Percentiles rank a stretch among this genome's conserved stretches.
Conservation (phyloP, 2,888 invertebrate species). For the Aphrophora alni region DNA sequence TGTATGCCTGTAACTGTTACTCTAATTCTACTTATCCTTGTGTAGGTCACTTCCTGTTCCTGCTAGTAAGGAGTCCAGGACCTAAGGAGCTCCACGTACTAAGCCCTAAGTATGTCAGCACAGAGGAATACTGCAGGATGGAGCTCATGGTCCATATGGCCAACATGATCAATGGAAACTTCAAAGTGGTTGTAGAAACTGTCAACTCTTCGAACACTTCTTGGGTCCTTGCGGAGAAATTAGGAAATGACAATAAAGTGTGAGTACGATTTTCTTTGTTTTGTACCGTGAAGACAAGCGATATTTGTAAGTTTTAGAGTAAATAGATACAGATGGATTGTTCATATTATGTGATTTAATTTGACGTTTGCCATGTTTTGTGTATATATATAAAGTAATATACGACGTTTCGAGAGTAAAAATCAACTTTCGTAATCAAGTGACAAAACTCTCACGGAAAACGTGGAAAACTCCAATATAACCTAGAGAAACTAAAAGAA, state of each 20-base stretch:
- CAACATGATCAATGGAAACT: constrained; percentile 58
- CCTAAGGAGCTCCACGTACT: constrained; percentile 55
- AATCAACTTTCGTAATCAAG: too few species aligned
- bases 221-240: constrained; percentile 56
- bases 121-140: constrained; percentile 58
- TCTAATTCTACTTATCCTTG: constrained; percentile 44
- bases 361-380: too few species aligned
- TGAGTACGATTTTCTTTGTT: constrained; percentile 55
- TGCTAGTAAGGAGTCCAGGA: constrained; percentile 56
- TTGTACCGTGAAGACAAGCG: too few species aligned
- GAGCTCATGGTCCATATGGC: constrained; percentile 59
- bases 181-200: constrained; percentile 59
- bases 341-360: too few species aligned
- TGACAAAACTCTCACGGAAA: too few species aligned
- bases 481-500: too few species aligned
- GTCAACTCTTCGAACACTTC: constrained; percentile 55
- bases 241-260: constrained; percentile 58
- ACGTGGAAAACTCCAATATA: too few species aligned
- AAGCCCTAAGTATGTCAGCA: constrained; percentile 56
- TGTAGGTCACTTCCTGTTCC: constrained; percentile 77
- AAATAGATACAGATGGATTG: too few species aligned
- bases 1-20: too few species aligned
- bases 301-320: too few species aligned
- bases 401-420: too few species aligned
- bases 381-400: too few species aligned